Conservation (phyloP, 2,888 invertebrate species). For the Pyrochroa serraticornis region DNA sequence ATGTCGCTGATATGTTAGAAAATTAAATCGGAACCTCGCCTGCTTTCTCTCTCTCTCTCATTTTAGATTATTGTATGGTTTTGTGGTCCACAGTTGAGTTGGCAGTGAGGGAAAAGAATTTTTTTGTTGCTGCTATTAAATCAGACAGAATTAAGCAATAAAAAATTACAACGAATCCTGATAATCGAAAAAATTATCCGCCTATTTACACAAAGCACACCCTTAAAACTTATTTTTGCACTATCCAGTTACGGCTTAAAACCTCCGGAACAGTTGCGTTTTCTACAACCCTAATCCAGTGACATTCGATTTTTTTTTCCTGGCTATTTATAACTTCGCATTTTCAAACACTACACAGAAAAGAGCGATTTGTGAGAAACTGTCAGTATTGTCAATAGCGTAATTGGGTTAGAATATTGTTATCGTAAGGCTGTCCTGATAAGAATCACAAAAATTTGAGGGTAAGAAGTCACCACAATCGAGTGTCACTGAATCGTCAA, state of each 20-base stretch:
- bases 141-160: slow-evolving; percentile 29
- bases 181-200: slow-evolving; percentile 41
- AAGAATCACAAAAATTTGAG: background rate
- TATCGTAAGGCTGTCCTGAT: background rate
- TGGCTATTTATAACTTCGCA: too few relatives aligned
- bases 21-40: slow-evolving; percentile 27
- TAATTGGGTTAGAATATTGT: background rate
- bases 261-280: background rate
- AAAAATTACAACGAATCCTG: slow-evolving; percentile 31
- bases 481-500: background rate
- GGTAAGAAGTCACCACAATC: background rate
- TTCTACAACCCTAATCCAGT: too few relatives aligned
- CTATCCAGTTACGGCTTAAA: slow-evolving; percentile 30
- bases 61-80: slow-evolving; percentile 19
- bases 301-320: too few relatives aligned
- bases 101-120: slow-evolving; percentile 30
- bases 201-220: slow-evolving; percentile 39
- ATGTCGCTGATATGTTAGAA: slow-evolving; percentile 22
- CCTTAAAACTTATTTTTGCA: slow-evolving; percentile 40
- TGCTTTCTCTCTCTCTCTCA: slow-evolving; percentile 22
- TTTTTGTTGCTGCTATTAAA: slow-evolving; percentile 17
- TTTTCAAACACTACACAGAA: too few relatives aligned
- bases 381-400: background rate
- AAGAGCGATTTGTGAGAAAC: too few relatives aligned
- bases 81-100: slow-evolving; percentile 40